phyloP scores from a whole-genome alignment of 2,113 vertebrate species.

The Paralichthys olivaceus region DNA sequence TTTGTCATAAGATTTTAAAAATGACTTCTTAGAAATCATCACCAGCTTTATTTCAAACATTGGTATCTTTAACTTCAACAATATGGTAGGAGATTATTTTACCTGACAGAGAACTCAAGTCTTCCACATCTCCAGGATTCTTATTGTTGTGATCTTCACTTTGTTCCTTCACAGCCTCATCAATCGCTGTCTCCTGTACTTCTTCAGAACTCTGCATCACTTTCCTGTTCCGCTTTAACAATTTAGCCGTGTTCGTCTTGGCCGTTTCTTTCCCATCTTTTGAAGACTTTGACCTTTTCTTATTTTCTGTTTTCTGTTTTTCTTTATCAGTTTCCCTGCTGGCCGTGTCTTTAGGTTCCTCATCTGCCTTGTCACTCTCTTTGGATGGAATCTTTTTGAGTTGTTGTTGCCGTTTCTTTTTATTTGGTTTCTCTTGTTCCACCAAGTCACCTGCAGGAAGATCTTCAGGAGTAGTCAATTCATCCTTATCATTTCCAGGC shows the following conservation, averaged over 20 bases:
- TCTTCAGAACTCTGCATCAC: neutral
- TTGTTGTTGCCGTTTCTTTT: constrained; percentile 24
- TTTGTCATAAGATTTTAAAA: too few relatives aligned
- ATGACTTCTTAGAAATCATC: too few relatives aligned
- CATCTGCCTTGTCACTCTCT: constrained; percentile 8
- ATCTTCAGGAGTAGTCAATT: constrained; percentile 6
- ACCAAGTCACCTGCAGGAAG: neutral
- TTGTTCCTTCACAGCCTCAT: neutral
- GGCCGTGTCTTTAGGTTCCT: neutral
- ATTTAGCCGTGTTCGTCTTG: constrained; percentile 6
- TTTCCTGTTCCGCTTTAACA: constrained; percentile 20
- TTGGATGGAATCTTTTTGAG: constrained; percentile 28
- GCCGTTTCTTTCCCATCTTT: constrained; percentile 18
- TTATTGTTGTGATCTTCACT: neutral
- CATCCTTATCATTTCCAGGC: neutral
- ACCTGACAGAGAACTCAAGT: constrained; percentile 41
- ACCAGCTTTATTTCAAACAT: too few relatives aligned
- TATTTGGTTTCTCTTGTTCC: constrained; percentile 33
- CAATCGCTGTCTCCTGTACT: neutral
- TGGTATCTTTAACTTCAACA: neutral
- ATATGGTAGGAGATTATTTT: neutral
- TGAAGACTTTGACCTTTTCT: constrained; percentile 15
- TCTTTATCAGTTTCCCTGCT: neutral
- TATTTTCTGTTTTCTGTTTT: constrained; percentile 10
- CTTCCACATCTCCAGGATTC: neutral